Evolutionary conservation across 2,888 invertebrate species (phyloP).

Genomic region (Gymnosoma rotundatum): DNA sequence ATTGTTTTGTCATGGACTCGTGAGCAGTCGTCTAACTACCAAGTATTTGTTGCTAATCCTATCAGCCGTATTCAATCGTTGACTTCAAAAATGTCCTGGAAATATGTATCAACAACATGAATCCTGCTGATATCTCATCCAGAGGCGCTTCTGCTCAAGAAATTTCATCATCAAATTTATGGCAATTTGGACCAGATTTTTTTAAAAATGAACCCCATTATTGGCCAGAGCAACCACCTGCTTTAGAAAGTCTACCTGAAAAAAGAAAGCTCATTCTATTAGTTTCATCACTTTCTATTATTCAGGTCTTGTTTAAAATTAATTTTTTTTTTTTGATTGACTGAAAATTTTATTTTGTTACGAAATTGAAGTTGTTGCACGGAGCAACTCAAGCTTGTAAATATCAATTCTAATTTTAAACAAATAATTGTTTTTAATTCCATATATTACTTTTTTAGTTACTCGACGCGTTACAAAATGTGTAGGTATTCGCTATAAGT

Average conservation of each 20-base stretch:
- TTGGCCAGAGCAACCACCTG: conserved; percentile 35
- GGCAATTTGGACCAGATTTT: conserved; percentile 23
- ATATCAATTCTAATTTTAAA: too few relatives aligned
- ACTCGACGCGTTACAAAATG: too few relatives aligned
- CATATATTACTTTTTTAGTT: too few relatives aligned
- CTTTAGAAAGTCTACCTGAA: conserved; percentile 19
- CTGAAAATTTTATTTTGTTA: too few relatives aligned
- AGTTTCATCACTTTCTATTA: too few relatives aligned
- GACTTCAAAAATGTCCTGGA: conserved; percentile 19
- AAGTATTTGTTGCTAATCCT: conserved; percentile 23
- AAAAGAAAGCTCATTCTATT: conserved; percentile 25
- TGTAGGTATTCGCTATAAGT: too few relatives aligned
- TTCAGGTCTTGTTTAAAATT: too few relatives aligned
- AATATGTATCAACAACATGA: conserved; percentile 5
- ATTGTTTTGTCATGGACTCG: conserved; percentile 52
- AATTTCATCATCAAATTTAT: conserved; percentile 14
- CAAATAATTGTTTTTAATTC: too few relatives aligned
- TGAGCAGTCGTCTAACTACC: too few relatives aligned
- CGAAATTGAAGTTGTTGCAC: too few relatives aligned
- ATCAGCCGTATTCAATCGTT: conserved; percentile 18
- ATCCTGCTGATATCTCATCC: conserved; percentile 50
- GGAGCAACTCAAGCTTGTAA: too few relatives aligned
- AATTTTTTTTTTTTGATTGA: too few relatives aligned
- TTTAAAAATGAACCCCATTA: neutral
- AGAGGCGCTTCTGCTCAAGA: conserved; percentile 41